Conservation (phyloP, 2,797 vertebrate genomes). For the Chloroceryle inda region DNA sequence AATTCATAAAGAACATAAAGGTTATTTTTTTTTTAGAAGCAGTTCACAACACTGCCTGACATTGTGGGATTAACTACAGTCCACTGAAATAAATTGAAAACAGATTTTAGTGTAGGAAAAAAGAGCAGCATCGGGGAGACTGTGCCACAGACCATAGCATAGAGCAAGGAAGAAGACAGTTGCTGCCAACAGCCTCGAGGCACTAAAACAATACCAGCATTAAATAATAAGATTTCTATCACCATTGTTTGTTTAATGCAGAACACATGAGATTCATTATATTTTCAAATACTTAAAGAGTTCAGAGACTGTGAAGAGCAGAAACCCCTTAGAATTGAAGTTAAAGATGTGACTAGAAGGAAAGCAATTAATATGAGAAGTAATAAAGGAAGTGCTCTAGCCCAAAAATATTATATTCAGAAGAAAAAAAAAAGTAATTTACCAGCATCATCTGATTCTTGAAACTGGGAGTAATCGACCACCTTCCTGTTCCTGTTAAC, state of each 20-base stretch:
- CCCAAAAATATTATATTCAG: background rate
- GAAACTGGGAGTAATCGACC: conserved; percentile 99
- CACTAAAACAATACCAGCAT: conserved; percentile 27
- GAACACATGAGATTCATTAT: conserved; percentile 15
- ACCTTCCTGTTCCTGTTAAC: conserved; percentile 96
- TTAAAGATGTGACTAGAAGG: background rate
- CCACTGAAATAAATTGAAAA: conserved; percentile 11
- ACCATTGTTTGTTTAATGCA: conserved; percentile 55
- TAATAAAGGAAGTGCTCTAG: background rate
- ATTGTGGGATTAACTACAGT: background rate
- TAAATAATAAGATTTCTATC: conserved; percentile 65
- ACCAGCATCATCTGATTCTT: conserved; percentile 98
- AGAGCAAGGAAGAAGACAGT: background rate
- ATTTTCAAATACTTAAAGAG: conserved; percentile 52
- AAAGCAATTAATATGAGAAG: background rate
- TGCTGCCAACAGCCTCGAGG: conserved; percentile 40
- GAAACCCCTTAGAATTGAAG: background rate
- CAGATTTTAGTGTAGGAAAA: background rate
- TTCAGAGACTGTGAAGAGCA: conserved; percentile 4
- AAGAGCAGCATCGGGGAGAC: background rate
- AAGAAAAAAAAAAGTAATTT: conserved; percentile 62
- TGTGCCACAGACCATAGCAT: background rate
- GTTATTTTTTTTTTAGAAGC: background rate
- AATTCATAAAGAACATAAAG: background rate
- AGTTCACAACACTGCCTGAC: background rate